Evolutionary conservation across 2,888 invertebrate species (phyloP), one percentile per base, ranked within the genome.

Genomic region (Therioaphis trifolii): DNA sequence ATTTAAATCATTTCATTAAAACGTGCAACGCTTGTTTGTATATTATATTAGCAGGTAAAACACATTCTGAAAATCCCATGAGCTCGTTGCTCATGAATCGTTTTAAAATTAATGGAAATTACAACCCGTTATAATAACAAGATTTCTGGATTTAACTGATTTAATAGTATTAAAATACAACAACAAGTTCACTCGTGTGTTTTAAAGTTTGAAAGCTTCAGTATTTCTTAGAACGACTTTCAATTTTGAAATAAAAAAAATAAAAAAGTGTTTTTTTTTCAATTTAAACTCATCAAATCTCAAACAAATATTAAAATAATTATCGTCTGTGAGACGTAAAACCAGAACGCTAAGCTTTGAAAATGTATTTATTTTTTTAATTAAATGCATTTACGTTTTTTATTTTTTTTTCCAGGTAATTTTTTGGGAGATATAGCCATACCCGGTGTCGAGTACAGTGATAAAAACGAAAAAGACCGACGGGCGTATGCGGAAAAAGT

Each of bases 391-490:
- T 9, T n/a, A 40, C 18, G 29, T 68, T 49, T 35, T 74, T 85
- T 84, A 86, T 84, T 84, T 86, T 87, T 88, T 86, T 87, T 92
- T 92, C 29, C 91, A 96, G 96, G 91, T 87, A 93, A 92, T 80
- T 95, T 95, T 88, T 91, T 94, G 90, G 95, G 95, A 0, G 96
- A 96, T 89, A 95, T 96, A 85, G 95, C 96, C 0, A 90, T 96
- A 86, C 93, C 95, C 52, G 92, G 93, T 87, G 88, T 89, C 40
- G 87, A 89, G 85, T 82, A 91, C 91, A 87, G 91, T 91, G 85
- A 93, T 92, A 89, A 92, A 92, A 87, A 92, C 5, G 49, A 74
- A 27, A 84, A 72, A 21, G 43, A 75, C 49, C 49, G 74, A 43
- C 61, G n/a, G 9, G 58, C 71, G 21, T 85, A 85, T 35, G 76